These are phyloP conservation scores for Pyrgilauda ruficollis DNA, from an alignment of 2,113 vertebrate species.

Conservation along the genomic window DNA sequence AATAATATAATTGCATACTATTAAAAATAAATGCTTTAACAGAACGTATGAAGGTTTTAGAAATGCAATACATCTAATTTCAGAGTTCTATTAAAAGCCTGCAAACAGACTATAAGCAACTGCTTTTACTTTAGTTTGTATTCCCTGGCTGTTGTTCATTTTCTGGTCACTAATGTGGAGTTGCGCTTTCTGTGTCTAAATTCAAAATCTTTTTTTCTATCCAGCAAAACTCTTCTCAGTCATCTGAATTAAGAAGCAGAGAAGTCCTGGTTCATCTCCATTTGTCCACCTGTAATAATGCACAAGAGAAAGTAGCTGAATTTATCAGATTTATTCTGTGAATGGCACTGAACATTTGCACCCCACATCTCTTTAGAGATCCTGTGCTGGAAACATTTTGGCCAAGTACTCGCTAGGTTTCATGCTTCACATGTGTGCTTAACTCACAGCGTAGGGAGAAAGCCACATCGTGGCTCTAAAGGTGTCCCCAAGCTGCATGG, in stretches of 20 bases:
- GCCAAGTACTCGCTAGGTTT: neutral
- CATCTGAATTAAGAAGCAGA: neutral
- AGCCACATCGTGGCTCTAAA: neutral
- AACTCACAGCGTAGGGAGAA: fast-evolving
- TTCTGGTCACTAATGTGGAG: neutral
- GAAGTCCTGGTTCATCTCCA: neutral
- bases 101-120: neutral
- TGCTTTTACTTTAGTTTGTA: neutral
- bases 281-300: neutral
- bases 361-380: neutral
- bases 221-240: neutral
- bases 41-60: neutral
- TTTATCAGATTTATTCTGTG: neutral
- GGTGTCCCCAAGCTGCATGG: neutral
- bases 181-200: neutral
- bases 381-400: neutral
- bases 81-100: neutral
- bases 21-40: neutral
- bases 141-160: neutral
- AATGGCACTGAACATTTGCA: neutral
- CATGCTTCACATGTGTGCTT: neutral
- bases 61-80: neutral
- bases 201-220: neutral
- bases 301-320: neutral
- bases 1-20: neutral